Conservation (phyloP, 2,113 vertebrate genomes). For the Ibidorhyncha struthersii region DNA sequence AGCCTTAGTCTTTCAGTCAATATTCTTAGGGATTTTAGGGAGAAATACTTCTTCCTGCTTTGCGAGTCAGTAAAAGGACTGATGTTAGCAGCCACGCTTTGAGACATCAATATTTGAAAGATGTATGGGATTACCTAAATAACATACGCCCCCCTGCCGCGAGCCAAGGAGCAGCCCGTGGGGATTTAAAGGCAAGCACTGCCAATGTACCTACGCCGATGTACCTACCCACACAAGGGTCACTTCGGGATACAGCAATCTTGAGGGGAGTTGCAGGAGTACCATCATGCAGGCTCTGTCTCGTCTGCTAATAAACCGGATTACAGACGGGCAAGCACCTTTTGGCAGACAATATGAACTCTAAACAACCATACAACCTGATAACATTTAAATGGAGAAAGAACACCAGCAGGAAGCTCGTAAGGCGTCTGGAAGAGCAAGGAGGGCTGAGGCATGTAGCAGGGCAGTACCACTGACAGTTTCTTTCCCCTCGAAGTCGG, state of each 20-base stretch:
- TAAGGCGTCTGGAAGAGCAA: not conserved
- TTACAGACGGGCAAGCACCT: not conserved
- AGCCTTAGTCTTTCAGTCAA: not conserved
- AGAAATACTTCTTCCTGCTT: not conserved
- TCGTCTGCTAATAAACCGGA: not conserved
- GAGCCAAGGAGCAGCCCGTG: accelerated
- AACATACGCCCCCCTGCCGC: accelerated
- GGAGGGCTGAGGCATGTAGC: not conserved
- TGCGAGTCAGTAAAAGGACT: not conserved
- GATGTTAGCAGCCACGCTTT: not conserved
- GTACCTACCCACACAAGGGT: not conserved
- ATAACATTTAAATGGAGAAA: not conserved
- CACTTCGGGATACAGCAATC: not conserved
- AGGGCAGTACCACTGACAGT: not conserved
- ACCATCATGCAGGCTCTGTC: not conserved
- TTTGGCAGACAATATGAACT: not conserved
- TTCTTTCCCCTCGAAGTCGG: not conserved
- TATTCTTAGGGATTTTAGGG: not conserved
- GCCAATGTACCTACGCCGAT: not conserved
- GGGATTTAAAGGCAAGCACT: not conserved
- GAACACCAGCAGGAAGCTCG: not conserved
- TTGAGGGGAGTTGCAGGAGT: accelerated
- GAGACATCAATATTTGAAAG: not conserved
- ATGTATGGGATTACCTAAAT: not conserved
- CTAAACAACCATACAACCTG: not conserved